phyloP scores from a whole-genome alignment of 2,888 invertebrate genomes.

The Hydropsyche betteni region DNA sequence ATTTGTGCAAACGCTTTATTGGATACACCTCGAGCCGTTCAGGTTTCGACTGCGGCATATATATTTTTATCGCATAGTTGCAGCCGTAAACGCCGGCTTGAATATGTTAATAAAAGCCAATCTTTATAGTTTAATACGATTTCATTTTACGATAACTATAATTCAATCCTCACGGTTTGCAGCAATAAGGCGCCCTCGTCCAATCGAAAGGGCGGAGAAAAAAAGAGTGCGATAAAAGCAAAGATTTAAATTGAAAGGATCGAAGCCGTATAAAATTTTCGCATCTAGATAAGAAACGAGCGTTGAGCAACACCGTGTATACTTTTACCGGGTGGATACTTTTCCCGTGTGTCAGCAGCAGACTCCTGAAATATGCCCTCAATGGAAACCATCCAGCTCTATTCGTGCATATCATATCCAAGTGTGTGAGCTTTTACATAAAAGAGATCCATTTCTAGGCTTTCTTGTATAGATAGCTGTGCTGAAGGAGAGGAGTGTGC shows the following conservation, averaged over 20 bases:
- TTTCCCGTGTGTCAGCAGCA: slow-evolving; percentile 48
- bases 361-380: slow-evolving; percentile 48
- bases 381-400: slow-evolving; percentile 45
- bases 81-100: no score
- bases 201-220: no score
- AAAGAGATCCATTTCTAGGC: slow-evolving; percentile 24
- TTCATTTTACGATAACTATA: no score
- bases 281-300: slow-evolving; percentile 3
- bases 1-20: no score
- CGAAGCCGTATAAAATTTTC: slow-evolving; percentile 16
- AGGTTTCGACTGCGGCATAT: no score
- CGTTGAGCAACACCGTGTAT: slow-evolving; percentile 25
- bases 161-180: no score
- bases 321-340: slow-evolving; percentile 42
- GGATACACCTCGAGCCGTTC: no score
- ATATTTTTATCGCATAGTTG: no score
- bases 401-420: slow-evolving; percentile 19
- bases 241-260: slow-evolving; percentile 5
- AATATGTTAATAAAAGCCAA: no score
- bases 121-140: no score
- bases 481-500: neutral
- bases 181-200: no score
- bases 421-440: slow-evolving; percentile 22
- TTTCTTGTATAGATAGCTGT: neutral
- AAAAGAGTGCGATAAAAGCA: no score